Evolutionary conservation across 2,888 invertebrate genomes (phyloP).

Genomic region (Taenaris catops): DNA sequence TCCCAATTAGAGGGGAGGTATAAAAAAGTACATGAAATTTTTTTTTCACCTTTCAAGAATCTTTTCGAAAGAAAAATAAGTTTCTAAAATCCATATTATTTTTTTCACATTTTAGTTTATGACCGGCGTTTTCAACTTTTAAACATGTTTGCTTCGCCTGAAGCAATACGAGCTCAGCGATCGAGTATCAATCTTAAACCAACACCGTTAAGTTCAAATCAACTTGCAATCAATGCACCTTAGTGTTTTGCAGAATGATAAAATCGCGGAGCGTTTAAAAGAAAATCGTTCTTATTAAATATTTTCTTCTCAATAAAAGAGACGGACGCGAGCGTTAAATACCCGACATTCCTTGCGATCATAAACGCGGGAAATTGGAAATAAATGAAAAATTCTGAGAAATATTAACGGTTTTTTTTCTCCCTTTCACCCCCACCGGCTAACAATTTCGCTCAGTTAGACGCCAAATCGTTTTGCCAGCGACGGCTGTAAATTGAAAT

Average conservation of each 20-base stretch:
- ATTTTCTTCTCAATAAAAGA: constrained; percentile 49
- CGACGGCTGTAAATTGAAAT: constrained; percentile 23
- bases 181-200: background rate
- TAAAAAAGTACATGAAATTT: too few species aligned
- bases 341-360: constrained; percentile 38
- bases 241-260: constrained; percentile 25
- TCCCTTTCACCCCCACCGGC: constrained; percentile 3
- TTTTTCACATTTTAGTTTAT: constrained; percentile 12
- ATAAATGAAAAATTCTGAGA: constrained; percentile 43
- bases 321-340: constrained; percentile 38
- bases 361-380: constrained; percentile 43
- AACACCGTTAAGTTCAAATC: background rate
- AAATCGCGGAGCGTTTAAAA: constrained; percentile 38
- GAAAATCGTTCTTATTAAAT: constrained; percentile 53
- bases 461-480: constrained; percentile 17
- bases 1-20: too few species aligned
- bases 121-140: constrained; percentile 10
- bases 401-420: constrained; percentile 29
- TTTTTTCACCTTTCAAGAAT: too few species aligned
- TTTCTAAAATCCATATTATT: background rate
- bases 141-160: constrained; percentile 10
- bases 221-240: background rate
- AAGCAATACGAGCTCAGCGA: background rate
- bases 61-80: background rate
- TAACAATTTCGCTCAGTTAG: constrained; percentile 20